These are phyloP conservation scores for Tetragnatha versicolor DNA, from an alignment of 1,140 invertebrate species.

Conservation along the genomic window DNA sequence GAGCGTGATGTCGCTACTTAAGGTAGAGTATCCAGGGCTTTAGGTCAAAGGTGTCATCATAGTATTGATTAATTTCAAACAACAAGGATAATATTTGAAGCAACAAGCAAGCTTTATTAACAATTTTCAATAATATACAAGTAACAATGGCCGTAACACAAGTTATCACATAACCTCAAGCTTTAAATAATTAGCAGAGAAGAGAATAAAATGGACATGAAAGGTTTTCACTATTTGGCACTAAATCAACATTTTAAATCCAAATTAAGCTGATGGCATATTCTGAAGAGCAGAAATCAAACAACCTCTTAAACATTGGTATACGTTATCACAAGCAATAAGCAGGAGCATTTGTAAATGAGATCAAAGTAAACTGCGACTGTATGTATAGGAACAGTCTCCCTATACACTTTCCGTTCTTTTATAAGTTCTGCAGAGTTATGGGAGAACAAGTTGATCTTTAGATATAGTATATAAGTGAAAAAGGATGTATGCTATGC, in stretches of 20 bases:
- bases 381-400: neutral
- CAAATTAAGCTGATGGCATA: conserved; percentile 40
- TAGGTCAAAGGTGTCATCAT: no score
- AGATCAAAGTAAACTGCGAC: conserved; percentile 24
- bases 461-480: conserved; percentile 10
- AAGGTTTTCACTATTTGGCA: conserved; percentile 47
- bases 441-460: conserved; percentile 8
- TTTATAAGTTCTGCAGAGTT: conserved; percentile 24
- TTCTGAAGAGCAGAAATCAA: conserved; percentile 35
- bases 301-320: conserved; percentile 1
- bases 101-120: conserved; percentile 56
- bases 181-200: conserved; percentile 47
- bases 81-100: no score
- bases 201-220: conserved; percentile 54
- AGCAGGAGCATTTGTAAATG: conserved; percentile 36
- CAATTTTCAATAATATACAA: conserved; percentile 53
- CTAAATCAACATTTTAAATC: conserved; percentile 46
- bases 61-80: no score
- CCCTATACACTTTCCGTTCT: neutral
- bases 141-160: conserved; percentile 53
- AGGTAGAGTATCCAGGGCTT: no score
- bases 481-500: conserved; percentile 25
- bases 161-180: conserved; percentile 54
- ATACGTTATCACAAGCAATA: conserved; percentile 46
- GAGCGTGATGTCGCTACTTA: no score